phyloP scores from a whole-genome alignment of 2,888 invertebrate species.

The Heliconius aoede region DNA sequence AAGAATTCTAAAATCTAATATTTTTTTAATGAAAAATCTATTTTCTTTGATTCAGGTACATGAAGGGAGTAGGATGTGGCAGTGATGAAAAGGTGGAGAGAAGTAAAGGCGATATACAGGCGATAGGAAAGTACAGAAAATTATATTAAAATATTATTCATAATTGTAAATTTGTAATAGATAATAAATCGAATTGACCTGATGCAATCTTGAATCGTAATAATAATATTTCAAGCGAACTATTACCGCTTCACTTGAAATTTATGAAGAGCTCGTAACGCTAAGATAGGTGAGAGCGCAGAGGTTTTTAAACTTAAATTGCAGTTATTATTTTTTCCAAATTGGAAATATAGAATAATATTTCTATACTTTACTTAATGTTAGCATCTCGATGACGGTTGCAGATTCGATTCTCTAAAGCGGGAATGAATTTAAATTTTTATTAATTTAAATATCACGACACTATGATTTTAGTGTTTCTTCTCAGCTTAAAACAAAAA shows the following conservation, averaged over 20 bases:
- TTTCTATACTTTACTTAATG: not conserved
- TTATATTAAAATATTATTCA: not conserved
- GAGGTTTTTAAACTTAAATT: constrained; percentile 29
- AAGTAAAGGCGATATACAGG: not conserved
- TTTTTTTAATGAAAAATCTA: not conserved
- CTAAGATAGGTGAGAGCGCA: constrained; percentile 23
- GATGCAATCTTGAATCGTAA: constrained; percentile 29
- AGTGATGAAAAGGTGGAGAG: too few species aligned
- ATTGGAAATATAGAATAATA: not conserved
- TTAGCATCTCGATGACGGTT: too few species aligned
- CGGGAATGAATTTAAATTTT: too few species aligned
- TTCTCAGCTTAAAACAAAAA: too few species aligned
- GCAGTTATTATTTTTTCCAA: not conserved
- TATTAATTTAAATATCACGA: too few species aligned
- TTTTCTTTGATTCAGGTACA: not conserved
- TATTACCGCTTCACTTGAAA: constrained; percentile 42
- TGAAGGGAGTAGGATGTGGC: too few species aligned
- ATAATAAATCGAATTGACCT: constrained; percentile 16
- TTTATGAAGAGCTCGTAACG: constrained; percentile 49
- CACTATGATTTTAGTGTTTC: too few species aligned
- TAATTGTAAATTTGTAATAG: not conserved
- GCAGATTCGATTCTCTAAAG: too few species aligned
- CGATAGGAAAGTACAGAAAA: not conserved
- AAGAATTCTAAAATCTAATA: not conserved
- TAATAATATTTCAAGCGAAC: constrained; percentile 44